These are phyloP conservation scores for Xiphydria camelus DNA, from an alignment of 2,888 invertebrate species.

Conservation along the genomic window DNA sequence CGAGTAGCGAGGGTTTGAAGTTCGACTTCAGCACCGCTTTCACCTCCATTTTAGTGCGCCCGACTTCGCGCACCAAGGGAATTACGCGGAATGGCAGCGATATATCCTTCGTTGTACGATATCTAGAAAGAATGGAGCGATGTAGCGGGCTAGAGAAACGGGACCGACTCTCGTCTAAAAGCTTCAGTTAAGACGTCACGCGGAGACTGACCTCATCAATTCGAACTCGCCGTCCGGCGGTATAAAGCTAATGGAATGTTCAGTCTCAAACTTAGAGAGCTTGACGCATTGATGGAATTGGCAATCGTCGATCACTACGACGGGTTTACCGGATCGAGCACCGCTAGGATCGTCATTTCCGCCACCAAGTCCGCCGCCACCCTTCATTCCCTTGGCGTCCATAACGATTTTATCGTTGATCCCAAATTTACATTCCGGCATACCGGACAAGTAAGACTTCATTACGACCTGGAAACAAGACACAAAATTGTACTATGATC, in stretches of 20 bases:
- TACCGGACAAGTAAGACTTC: constrained; percentile 99
- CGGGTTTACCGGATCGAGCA: constrained; percentile 92
- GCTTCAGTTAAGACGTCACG: no score
- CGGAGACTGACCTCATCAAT: constrained; percentile 91
- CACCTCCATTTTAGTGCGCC: constrained; percentile 99
- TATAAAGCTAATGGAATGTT: constrained; percentile 99
- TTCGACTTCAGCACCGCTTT: constrained; percentile 99
- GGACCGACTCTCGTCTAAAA: no score
- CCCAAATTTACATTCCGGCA: constrained; percentile 99
- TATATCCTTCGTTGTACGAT: constrained; percentile 99
- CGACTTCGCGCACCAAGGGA: constrained; percentile 96
- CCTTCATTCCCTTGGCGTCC: constrained; percentile 87
- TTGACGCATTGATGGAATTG: constrained; percentile 99
- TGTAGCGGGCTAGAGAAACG: no score
- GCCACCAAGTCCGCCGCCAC: constrained; percentile 60
- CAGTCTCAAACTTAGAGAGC: constrained; percentile 99
- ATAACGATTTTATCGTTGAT: constrained; percentile 99
- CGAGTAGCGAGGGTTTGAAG: constrained; percentile 96
- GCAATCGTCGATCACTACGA: constrained; percentile 99
- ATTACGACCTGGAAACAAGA: constrained; percentile 75
- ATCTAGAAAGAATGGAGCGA: no score
- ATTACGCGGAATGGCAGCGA: constrained; percentile 99
- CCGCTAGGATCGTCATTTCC: constrained; percentile 68
- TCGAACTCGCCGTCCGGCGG: constrained; percentile 99
- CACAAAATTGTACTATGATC: background rate